Evolutionary conservation across 2,113 vertebrate species (phyloP).

Genomic region (Pholis gunnellus): DNA sequence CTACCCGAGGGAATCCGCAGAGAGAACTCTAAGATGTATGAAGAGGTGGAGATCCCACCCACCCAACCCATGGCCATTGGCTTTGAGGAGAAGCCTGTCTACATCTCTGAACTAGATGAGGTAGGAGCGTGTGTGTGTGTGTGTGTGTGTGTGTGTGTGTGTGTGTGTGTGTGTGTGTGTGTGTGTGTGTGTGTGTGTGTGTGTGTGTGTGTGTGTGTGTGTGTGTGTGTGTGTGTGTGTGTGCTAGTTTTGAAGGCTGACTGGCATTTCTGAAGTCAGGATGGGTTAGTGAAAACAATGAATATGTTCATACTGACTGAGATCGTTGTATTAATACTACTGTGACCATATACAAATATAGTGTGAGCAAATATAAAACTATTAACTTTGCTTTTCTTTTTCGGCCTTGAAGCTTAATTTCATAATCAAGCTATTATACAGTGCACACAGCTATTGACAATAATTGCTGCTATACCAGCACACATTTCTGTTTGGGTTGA

Average conservation of each 20-base stretch:
- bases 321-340: background rate
- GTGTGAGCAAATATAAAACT: background rate
- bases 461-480: no score
- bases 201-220: background rate
- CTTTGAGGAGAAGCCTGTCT: constrained; percentile 93
- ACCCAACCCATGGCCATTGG: constrained; percentile 92
- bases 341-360: background rate
- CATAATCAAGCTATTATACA: background rate
- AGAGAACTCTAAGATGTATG: constrained; percentile 95
- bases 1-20: constrained; percentile 93
- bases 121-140: constrained; percentile 75
- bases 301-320: background rate
- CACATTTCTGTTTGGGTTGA: background rate
- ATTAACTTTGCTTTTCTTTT: background rate
- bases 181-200: background rate
- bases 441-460: no score
- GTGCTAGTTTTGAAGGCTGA: background rate
- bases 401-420: background rate
- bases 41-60: constrained; percentile 95
- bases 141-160: constrained; percentile 9
- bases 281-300: background rate
- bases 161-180: background rate
- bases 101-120: constrained; percentile 94
- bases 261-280: constrained; percentile 3
- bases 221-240: no score